phyloP scores from a whole-genome alignment of 2,888 invertebrate species.

The Adelphocoris suturalis region DNA sequence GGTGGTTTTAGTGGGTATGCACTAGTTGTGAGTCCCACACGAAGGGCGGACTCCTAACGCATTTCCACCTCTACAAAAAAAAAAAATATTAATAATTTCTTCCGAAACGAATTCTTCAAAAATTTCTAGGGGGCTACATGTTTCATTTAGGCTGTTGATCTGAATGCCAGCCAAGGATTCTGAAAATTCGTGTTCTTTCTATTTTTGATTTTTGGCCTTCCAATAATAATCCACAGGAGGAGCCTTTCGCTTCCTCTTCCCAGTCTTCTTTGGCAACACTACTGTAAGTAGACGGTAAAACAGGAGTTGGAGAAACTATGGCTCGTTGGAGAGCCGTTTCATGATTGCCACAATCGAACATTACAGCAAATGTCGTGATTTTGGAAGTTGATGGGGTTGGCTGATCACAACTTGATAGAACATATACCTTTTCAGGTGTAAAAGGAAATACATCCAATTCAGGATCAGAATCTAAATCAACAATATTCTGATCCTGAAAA shows the following conservation, averaged over 20 bases:
- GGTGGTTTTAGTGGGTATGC: no score
- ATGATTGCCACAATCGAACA: background rate
- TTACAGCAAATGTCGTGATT: background rate
- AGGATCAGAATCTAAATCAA: slow-evolving; percentile 1
- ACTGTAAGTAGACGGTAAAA: background rate
- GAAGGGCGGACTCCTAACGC: no score
- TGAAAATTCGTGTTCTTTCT: no score
- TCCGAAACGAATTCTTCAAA: slow-evolving; percentile 26
- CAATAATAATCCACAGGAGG: background rate
- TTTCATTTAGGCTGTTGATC: background rate
- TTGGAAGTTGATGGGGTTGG: slow-evolving; percentile 25
- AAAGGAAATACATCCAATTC: slow-evolving; percentile 14
- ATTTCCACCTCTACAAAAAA: no score
- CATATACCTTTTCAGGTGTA: slow-evolving; percentile 5
- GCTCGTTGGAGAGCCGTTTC: slow-evolving; percentile 12
- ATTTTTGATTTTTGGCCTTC: no score
- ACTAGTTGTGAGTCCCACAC: no score
- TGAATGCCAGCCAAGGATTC: no score
- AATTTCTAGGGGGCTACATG: slow-evolving; percentile 5
- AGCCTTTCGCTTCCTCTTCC: background rate
- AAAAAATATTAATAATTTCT: no score
- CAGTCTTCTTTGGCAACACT: background rate
- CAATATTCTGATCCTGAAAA: background rate
- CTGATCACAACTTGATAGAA: background rate
- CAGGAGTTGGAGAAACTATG: background rate